Base-by-base conservation (phyloP, 1,140 invertebrate species). In the Mya arenaria region DNA sequence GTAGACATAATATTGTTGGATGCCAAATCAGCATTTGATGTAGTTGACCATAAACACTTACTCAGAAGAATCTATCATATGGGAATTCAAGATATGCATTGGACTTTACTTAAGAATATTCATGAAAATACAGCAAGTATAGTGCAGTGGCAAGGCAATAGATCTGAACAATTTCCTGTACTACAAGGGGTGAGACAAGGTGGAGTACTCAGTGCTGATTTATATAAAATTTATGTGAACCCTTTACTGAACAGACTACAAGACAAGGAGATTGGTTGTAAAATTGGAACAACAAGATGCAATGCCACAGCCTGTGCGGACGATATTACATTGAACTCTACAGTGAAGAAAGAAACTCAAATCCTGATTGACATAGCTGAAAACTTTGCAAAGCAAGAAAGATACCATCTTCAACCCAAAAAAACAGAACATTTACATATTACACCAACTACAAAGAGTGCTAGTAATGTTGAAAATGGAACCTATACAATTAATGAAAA, bases 351-450 rank as follows among this genome's bases (percentile, higher is more conserved):
- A 30, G 32, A 17, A 37, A 23, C 34, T 15, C 55, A 74, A 37
- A 0, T 60, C 3, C n/a, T 74, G 32, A 52, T 74, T 23, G 56
- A 72, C 36, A 72, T 56, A 39, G 17, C 66, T 15, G 28, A 10
- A 25, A 41, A 15, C 10, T 56, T 72, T 72, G 69, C 69, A 56
- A 83, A 68, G 4, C 1, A 23, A 36, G 81, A 83, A 48, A 63
- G 63, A 19, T 77, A 77, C 41, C 23, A 55, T 28, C 28, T 77
- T n/a, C 72, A 83, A 36, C 81, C 62, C 25, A 62, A 52, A n/a
- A 83, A 83, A 30, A 75, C 58, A 48, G 63, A 68, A 17, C 17
- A 48, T n/a, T n/a, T n/a, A n/a, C n/a, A n/a, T n/a, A n/a, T n/a
- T n/a, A n/a, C n/a, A n/a, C n/a, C n/a, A n/a, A n/a, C n/a, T n/a